Evolutionary conservation across 1,140 invertebrate genomes (phyloP).

Genomic region (Dendroctonus ponderosae): DNA sequence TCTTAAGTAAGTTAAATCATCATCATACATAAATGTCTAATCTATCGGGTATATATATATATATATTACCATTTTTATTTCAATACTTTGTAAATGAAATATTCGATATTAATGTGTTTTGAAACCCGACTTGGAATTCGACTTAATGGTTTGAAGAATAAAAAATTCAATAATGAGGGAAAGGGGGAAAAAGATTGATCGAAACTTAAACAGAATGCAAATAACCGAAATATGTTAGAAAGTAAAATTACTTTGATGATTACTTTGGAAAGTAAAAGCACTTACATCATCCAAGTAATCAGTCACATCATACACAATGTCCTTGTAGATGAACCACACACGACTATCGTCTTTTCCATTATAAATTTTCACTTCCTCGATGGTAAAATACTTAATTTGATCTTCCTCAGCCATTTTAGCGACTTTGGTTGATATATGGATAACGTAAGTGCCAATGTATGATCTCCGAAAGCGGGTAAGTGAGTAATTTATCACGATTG

Average conservation of each 20-base stretch:
- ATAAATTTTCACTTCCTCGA: constrained; percentile 57
- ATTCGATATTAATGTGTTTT: neutral
- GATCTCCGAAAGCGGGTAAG: neutral
- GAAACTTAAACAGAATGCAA: neutral
- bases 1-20: too few relatives aligned
- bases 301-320: constrained; percentile 66
- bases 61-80: too few relatives aligned
- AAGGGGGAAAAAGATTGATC: too few relatives aligned
- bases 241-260: constrained; percentile 1
- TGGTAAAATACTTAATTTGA: constrained; percentile 48
- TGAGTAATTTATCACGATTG: constrained; percentile 13
- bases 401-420: constrained; percentile 30
- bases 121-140: neutral
- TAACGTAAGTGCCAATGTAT: constrained; percentile 1
- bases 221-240: neutral
- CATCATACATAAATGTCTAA: too few relatives aligned
- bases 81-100: too few relatives aligned
- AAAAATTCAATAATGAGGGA: neutral
- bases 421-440: constrained; percentile 5
- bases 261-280: constrained; percentile 1
- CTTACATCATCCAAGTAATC: constrained; percentile 58
- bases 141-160: neutral
- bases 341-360: constrained; percentile 56
- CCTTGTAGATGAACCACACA: constrained; percentile 64
- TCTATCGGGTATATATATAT: too few relatives aligned